Evolutionary conservation across 2,888 invertebrate species (phyloP), one percentile per base, ranked within the genome.

Genomic region (Drosophila bunnanda): DNA sequence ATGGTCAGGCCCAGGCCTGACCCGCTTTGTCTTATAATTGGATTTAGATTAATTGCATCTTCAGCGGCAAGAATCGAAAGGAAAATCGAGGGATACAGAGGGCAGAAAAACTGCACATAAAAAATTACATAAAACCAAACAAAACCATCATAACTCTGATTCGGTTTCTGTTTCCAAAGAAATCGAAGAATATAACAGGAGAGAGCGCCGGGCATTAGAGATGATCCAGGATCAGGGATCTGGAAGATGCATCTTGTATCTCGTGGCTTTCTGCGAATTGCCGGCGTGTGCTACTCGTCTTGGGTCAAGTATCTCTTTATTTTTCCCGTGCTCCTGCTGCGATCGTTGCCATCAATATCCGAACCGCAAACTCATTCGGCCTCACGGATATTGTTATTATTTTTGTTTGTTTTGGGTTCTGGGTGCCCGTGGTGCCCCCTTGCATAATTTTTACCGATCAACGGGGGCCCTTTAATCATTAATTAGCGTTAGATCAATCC

Each of bases 1-100:
- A 81, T 82, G 82, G 65, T 20, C 50, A 20, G 50, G 67, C 69
- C 82, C 60, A 60, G 62, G 53, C 59, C 64, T 59, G 50, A 54
- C 53, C 48, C 75, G 82, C 82, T 79, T 84, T 85, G 86, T 86
- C 79, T 83, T 83, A 86, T 89, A 89, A 89, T 89, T 89, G 89
- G 89, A 90, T 89, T 90, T 90, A 90, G 90, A 90, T 89, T 90
- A 90, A 89, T 90, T 89, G 90, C 79, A 80, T 85, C 82, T 78
- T 76, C 61, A 64, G 67, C 62, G 46, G 32, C 46, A 20, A 39
- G 71, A 48, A 77, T 69, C 80, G 77, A 82, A 28, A 8, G 13
- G 32, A 20, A 20, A 9, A 32, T 8, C 30, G 10, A 15, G 7
- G 25, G 43, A 25, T 44, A 9, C 43, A 15, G 13, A 34, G 7